A percentile compares a stretch with the other conserved stretches of the same genome.
Evolutionary conservation across 1,140 invertebrate genomes (phyloP).

Genomic region (Aleiodes sp.): DNA sequence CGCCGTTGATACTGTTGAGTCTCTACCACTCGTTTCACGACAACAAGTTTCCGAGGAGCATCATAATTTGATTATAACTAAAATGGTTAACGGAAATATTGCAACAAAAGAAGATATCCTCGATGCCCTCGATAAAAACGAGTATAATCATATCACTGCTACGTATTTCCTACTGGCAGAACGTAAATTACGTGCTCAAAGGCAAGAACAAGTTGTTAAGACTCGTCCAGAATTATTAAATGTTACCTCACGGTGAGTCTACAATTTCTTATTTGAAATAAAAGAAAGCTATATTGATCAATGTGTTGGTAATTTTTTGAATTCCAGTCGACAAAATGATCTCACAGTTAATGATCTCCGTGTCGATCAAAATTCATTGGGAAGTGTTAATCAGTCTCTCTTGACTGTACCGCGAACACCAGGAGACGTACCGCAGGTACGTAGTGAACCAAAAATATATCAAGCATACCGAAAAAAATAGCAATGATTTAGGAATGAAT

Average conservation of each 20-base stretch:
- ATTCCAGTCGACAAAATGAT: conserved; percentile 52
- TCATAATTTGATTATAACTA: conserved; percentile 90
- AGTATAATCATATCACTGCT: conserved; percentile 98
- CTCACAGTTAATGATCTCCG: conserved; percentile 52
- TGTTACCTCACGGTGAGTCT: conserved; percentile 52
- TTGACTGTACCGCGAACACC: conserved; percentile 71
- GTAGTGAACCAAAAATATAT: conserved; percentile 32
- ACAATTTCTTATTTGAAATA: too few species aligned
- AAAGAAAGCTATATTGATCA: too few species aligned
- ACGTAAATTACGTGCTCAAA: conserved; percentile 81
- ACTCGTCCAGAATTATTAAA: conserved; percentile 53
- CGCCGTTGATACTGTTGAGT: conserved; percentile 65
- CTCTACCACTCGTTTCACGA: conserved; percentile 81
- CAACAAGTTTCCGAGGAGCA: conserved; percentile 92
- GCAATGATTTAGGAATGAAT: too few species aligned
- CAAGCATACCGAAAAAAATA: neutral
- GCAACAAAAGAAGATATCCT: conserved; percentile 93
- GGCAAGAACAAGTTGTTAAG: conserved; percentile 71
- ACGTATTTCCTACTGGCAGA: conserved; percentile 98
- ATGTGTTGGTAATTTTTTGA: too few species aligned
- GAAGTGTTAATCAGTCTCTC: conserved; percentile 61
- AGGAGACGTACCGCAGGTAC: conserved; percentile 71
- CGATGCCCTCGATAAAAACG: conserved; percentile 92
- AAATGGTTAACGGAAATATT: conserved; percentile 96
- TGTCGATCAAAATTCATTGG: conserved; percentile 61